Conservation (phyloP, 2,888 invertebrate genomes). For the Cylloceria caligata region DNA sequence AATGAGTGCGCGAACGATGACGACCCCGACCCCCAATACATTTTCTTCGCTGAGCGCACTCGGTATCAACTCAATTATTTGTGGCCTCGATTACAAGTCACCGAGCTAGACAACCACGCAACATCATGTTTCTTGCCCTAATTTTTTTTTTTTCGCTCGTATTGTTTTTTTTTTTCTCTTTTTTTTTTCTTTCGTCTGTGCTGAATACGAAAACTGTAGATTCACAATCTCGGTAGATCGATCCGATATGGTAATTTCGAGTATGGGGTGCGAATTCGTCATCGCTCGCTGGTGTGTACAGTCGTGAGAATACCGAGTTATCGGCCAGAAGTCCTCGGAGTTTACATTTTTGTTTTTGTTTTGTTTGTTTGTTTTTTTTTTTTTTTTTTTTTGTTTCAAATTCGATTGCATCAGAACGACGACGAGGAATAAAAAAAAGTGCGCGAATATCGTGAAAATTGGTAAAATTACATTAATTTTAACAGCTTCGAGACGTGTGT, state of each 20-base stretch:
- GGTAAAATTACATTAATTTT: slow-evolving; percentile 51
- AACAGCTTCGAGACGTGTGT: slow-evolving; percentile 57
- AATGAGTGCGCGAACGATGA: slow-evolving; percentile 28
- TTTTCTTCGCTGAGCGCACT: slow-evolving; percentile 11
- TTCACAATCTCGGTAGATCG: not conserved
- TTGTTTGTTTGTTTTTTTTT: slow-evolving; percentile 10
- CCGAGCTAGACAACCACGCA: slow-evolving; percentile 30
- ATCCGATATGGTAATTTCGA: not conserved
- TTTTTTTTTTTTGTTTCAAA: slow-evolving; percentile 4
- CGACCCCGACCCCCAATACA: slow-evolving; percentile 21
- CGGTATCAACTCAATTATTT: slow-evolving; percentile 44
- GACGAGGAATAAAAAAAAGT: slow-evolving; percentile 16
- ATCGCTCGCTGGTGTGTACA: not conserved
- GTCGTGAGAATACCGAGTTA: not conserved
- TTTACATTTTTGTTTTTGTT: too few species aligned
- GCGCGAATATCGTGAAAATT: slow-evolving; percentile 37
- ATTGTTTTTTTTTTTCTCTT: slow-evolving; percentile 11
- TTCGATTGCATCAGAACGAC: not conserved
- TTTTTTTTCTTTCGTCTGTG: slow-evolving; percentile 25
- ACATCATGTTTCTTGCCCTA: slow-evolving; percentile 21
- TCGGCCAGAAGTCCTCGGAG: not conserved
- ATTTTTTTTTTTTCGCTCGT: slow-evolving; percentile 23
- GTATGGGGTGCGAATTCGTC: not conserved
- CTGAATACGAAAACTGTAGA: slow-evolving; percentile 4
- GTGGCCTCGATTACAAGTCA: slow-evolving; percentile 40